Percentiles rank a stretch among this genome's conserved stretches.
Evolutionary conservation across 1,140 invertebrate species (phyloP).

Genomic region (Linepithema humile): DNA sequence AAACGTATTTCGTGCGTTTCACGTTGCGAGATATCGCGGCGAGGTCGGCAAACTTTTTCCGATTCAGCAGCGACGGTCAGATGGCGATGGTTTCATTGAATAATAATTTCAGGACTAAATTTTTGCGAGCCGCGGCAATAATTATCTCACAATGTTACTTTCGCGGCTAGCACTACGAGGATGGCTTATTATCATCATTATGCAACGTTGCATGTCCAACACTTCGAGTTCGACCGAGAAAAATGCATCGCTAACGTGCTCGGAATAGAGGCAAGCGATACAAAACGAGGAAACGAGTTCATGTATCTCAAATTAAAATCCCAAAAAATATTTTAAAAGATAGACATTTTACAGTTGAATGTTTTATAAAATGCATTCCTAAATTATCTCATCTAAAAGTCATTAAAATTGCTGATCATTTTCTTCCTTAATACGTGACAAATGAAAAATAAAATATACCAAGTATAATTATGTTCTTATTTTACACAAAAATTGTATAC

Average conservation of each 20-base stretch:
- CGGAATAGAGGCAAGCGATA: neutral
- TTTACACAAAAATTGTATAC: neutral
- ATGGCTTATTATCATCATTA: conserved; percentile 45
- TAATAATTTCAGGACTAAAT: conserved; percentile 28
- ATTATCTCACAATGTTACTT: conserved; percentile 7
- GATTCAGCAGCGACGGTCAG: conserved; percentile 7
- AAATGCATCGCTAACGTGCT: neutral
- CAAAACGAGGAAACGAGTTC: neutral
- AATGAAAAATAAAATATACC: neutral
- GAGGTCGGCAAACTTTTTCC: conserved; percentile 35
- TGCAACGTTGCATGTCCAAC: neutral
- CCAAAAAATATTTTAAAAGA: neutral
- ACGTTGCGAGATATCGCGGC: neutral
- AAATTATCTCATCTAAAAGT: conserved; percentile 15
- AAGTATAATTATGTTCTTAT: neutral
- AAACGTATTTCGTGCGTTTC: conserved; percentile 32
- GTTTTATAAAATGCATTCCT: too few relatives aligned
- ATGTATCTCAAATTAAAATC: neutral
- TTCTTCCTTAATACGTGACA: neutral
- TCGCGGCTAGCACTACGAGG: conserved; percentile 10
- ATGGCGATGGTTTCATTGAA: conserved; percentile 1
- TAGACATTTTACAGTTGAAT: neutral
- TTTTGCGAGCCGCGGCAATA: conserved; percentile 7
- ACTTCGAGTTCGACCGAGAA: conserved; percentile 7
- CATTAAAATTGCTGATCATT: conserved; percentile 52